These are phyloP conservation scores for Muraenolepis orangiensis DNA, from an alignment of 2,797 vertebrate species.

Conservation along the genomic window DNA sequence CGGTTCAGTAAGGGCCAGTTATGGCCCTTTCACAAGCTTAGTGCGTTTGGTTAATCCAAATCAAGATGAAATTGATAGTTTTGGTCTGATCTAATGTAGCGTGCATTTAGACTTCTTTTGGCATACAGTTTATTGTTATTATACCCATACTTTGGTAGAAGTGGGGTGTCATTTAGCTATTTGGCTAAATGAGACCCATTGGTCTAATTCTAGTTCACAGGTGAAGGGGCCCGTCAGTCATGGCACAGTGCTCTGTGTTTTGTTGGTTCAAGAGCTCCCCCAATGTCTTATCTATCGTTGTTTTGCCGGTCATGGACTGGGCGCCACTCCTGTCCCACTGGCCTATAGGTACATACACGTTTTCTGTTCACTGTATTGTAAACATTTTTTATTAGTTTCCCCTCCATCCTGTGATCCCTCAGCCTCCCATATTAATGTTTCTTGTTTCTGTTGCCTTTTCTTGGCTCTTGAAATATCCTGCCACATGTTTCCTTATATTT, in stretches of 20 bases:
- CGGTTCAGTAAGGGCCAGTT: neutral
- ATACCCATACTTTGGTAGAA: neutral
- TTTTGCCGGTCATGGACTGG: slow-evolving; percentile 26
- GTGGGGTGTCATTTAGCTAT: neutral
- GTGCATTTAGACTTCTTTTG: neutral
- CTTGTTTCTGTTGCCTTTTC: neutral
- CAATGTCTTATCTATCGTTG: slow-evolving; percentile 29
- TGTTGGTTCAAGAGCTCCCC: slow-evolving; percentile 17
- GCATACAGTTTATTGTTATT: neutral
- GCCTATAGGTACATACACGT: slow-evolving; percentile 23
- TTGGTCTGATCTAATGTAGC: neutral
- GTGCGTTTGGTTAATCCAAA: neutral
- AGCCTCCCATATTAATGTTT: too few species aligned
- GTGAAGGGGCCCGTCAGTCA: slow-evolving; percentile 1
- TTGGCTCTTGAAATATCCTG: neutral
- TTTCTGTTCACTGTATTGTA: slow-evolving; percentile 1
- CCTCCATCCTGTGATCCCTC: neutral
- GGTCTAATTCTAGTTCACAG: neutral
- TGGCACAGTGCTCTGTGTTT: slow-evolving; percentile 17
- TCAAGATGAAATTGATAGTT: neutral
- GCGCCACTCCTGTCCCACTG: slow-evolving; percentile 16
- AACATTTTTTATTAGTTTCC: neutral
- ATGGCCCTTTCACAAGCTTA: neutral
- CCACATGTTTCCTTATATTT: neutral
- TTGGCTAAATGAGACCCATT: neutral